These are phyloP conservation scores for Heliothis virescens DNA, from an alignment of 1,140 invertebrate species.

Conservation along the genomic window DNA sequence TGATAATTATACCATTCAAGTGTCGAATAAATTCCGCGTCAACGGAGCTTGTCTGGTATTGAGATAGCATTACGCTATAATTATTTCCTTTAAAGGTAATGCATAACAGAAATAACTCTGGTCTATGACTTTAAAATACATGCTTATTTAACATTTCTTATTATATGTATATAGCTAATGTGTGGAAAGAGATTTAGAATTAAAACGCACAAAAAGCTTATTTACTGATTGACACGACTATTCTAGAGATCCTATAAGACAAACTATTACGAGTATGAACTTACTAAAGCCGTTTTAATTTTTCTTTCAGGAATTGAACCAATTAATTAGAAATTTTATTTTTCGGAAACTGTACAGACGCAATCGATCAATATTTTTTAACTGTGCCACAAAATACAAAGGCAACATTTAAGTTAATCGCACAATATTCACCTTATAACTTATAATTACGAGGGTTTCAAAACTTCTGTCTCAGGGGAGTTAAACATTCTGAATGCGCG, in stretches of 20 bases:
- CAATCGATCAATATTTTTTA: conserved; percentile 3
- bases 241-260: no score
- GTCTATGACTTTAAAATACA: conserved; percentile 1
- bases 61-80: conserved; percentile 12
- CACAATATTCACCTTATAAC: conserved; percentile 62
- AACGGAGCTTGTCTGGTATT: background rate
- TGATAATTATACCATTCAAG: conserved; percentile 31
- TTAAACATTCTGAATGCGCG: conserved; percentile 78
- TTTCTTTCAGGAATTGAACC: no score
- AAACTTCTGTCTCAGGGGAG: conserved; percentile 74
- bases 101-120: background rate
- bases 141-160: background rate
- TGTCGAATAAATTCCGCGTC: conserved; percentile 25
- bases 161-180: background rate
- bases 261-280: no score
- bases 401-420: conserved; percentile 66
- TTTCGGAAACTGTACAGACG: no score
- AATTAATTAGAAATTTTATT: no score
- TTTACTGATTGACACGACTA: no score
- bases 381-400: conserved; percentile 53
- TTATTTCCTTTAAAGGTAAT: conserved; percentile 21
- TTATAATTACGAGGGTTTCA: conserved; percentile 72
- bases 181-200: no score
- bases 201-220: no score
- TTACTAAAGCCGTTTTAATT: no score